Percentiles rank a stretch among this genome's conserved stretches.
These are phyloP conservation scores for Theocolax elegans DNA, from an alignment of 1,140 invertebrate species.

Conservation along the genomic window DNA sequence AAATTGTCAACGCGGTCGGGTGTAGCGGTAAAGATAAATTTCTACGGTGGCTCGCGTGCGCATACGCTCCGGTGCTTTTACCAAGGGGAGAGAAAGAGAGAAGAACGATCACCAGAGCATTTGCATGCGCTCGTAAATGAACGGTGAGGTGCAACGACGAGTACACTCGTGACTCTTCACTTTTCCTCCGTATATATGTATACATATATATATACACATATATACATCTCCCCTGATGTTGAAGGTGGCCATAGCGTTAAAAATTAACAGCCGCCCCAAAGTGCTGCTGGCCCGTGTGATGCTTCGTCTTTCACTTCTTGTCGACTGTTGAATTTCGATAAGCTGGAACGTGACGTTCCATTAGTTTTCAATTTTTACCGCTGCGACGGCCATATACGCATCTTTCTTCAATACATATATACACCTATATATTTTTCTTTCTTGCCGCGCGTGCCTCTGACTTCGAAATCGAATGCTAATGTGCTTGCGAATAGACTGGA, in stretches of 20 bases:
- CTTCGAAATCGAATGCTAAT: no score
- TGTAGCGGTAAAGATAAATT: slow-evolving; percentile 12
- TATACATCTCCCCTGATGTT: no score
- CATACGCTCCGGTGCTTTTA: neutral
- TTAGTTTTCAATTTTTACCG: slow-evolving; percentile 19
- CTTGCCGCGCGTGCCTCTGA: no score
- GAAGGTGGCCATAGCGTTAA: no score
- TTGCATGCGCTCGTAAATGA: slow-evolving; percentile 32
- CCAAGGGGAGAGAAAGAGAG: no score
- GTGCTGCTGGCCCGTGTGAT: neutral
- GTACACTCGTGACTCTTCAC: neutral
- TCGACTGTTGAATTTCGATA: slow-evolving; percentile 7
- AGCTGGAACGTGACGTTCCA: slow-evolving; percentile 4
- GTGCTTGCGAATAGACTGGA: no score
- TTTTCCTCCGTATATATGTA: neutral
- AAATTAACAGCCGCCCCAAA: slow-evolving; percentile 25
- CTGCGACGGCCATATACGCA: no score
- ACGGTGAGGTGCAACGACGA: neutral
- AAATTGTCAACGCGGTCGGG: slow-evolving; percentile 26
- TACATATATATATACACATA: no score
- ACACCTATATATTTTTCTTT: no score
- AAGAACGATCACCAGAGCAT: slow-evolving; percentile 9
- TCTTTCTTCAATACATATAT: no score
- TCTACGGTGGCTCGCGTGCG: neutral
- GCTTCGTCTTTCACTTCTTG: neutral